phyloP scores from a whole-genome alignment of 2,113 vertebrate species.

The Noctilio leporinus region DNA sequence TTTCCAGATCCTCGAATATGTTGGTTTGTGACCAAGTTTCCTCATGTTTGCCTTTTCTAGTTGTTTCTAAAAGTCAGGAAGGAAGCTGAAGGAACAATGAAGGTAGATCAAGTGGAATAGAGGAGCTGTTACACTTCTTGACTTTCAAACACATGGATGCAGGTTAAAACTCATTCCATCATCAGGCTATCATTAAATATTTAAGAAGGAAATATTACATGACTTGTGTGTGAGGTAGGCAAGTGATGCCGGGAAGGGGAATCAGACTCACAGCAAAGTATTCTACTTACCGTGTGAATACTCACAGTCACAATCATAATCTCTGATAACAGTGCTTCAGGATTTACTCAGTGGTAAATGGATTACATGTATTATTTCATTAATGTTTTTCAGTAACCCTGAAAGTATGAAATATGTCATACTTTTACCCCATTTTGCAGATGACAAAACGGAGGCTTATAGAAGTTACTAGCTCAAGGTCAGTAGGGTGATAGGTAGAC shows the following conservation, averaged over 20 bases:
- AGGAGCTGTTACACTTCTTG: neutral
- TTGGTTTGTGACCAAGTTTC: neutral
- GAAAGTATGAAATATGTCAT: neutral
- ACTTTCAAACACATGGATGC: neutral
- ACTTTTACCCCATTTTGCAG: neutral
- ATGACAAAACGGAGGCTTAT: neutral
- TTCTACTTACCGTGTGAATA: neutral
- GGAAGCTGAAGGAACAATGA: neutral
- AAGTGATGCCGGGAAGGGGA: neutral
- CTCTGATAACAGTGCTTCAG: neutral
- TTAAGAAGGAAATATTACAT: neutral
- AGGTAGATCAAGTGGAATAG: neutral
- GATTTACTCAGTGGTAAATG: neutral
- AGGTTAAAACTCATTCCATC: neutral
- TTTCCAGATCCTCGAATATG: neutral
- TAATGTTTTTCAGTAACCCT: neutral
- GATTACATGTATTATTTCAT: neutral
- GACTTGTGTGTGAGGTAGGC: neutral
- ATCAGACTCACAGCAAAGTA: neutral
- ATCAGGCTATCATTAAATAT: neutral
- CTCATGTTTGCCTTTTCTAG: neutral
- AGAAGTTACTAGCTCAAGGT: neutral
- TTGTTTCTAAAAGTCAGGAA: neutral
- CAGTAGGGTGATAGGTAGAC: neutral
- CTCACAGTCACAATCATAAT: neutral